Conservation (phyloP, 2,113 vertebrate genomes). For the Uria aalge region DNA sequence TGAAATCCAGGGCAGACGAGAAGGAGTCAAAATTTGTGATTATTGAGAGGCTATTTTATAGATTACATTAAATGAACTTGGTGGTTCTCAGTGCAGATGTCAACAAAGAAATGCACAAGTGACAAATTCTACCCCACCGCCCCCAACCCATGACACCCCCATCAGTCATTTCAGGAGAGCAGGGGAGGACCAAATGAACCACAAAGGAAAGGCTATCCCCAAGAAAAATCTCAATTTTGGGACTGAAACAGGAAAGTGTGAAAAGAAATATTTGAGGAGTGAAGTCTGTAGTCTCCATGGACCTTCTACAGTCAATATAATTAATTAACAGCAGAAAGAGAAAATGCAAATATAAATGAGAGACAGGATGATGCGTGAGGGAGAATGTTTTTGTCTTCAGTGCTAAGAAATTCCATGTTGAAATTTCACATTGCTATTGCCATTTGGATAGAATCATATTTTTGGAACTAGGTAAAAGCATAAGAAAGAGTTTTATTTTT, state of each 20-base stretch:
- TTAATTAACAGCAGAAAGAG: conserved; percentile 9
- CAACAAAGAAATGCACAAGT: background rate
- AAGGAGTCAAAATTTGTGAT: background rate
- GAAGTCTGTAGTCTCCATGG: background rate
- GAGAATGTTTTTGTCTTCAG: conserved; percentile 5
- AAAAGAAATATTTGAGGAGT: background rate
- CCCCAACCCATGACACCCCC: background rate
- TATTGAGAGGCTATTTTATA: background rate
- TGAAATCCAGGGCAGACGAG: background rate
- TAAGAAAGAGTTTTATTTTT: conserved; percentile 21
- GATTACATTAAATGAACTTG: background rate
- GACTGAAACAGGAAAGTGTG: background rate
- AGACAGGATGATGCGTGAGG: background rate
- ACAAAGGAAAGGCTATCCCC: background rate
- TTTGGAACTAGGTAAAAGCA: conserved; percentile 32
- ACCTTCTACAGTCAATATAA: background rate
- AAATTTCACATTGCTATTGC: background rate
- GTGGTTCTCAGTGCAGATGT: background rate
- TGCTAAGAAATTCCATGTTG: background rate
- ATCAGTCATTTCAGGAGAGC: background rate
- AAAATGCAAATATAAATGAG: background rate
- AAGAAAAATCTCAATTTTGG: background rate
- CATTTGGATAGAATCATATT: conserved; percentile 19
- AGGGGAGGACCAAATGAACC: background rate
- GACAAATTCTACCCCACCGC: background rate